Evolutionary conservation across 2,888 invertebrate species (phyloP).

Genomic region (Acanthosepion pharaonis): DNA sequence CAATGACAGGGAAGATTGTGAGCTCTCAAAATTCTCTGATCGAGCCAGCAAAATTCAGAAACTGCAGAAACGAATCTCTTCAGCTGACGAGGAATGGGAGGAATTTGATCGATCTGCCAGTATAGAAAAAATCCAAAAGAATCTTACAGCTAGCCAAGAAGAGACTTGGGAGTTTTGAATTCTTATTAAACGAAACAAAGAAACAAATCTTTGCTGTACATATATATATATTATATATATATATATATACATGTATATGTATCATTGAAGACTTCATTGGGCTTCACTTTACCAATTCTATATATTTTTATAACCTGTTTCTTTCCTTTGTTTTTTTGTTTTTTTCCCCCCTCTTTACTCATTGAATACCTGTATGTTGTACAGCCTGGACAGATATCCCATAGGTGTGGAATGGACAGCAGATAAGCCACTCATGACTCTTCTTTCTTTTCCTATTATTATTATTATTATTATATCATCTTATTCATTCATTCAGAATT

Average conservation of each 20-base stretch:
- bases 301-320: conserved; percentile 13
- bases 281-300: conserved; percentile 33
- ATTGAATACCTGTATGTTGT: conserved; percentile 33
- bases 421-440: conserved; percentile 3
- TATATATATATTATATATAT: conserved; percentile 36
- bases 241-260: conserved; percentile 33
- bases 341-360: neutral
- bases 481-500: neutral
- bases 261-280: conserved; percentile 33
- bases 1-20: conserved; percentile 40
- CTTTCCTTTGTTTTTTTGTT: neutral
- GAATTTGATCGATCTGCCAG: conserved; percentile 60
- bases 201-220: neutral
- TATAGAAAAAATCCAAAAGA: conserved; percentile 66
- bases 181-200: conserved; percentile 36
- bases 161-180: conserved; percentile 70
- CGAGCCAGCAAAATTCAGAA: conserved; percentile 62
- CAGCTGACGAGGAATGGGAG: conserved; percentile 65
- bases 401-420: conserved; percentile 13
- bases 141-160: conserved; percentile 52
- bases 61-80: conserved; percentile 59
- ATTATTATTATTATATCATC: neutral
- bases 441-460: neutral
- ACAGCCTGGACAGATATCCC: conserved; percentile 33
- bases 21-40: conserved; percentile 49